Base-by-base conservation (phyloP, 2,797 vertebrate genomes). In the Gadopsis marmoratus region DNA sequence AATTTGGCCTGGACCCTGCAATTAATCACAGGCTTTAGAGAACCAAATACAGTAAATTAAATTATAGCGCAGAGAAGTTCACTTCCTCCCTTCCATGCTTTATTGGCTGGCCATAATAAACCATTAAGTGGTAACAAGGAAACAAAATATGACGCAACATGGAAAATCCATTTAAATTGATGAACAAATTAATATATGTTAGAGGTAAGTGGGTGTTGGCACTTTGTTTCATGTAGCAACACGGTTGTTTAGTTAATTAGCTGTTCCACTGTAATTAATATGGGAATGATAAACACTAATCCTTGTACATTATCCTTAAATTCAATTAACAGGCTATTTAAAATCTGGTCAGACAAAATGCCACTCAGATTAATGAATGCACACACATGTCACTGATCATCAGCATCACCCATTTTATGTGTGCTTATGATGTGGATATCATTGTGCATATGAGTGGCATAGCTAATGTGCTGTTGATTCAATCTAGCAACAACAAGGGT, bases 21-120 rank as follows among this genome's bases (percentile, higher is more conserved):
- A 94, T 94, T 93, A 92, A 94, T 95, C 91, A 91, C 79, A 67
- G 39, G 67, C 76, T 80, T 80, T 70, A 51, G 41, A 88, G 83
- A 89, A 81, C 70, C 79, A 87, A 81, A 87, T 83, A 81, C 74
- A 88, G 76, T 83, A 77, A 86, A 93, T 90, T 85, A 69, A 93
- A 92, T 93, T 85, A 86, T 47, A 68, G 78, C 7, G 35, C 33
- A 79, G 63, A 77, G 85, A 87, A 86, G 82, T 81, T 88, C 56
- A 87, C 87, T 86, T 90, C 79, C 70, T 85, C 58, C 41, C 41
- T 29, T 23, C 43, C 47, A 39, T 63, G 76, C 73, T 81, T 90
- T 82, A 92, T 78, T 78, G 83, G 76, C 43, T 48, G 62, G 48
- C 69, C 71, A 87, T 86, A 86, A 90, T 86, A 89, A 93, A 87